Base-by-base conservation (phyloP, 2,888 invertebrate genomes). In the Drosophila helvetica region DNA sequence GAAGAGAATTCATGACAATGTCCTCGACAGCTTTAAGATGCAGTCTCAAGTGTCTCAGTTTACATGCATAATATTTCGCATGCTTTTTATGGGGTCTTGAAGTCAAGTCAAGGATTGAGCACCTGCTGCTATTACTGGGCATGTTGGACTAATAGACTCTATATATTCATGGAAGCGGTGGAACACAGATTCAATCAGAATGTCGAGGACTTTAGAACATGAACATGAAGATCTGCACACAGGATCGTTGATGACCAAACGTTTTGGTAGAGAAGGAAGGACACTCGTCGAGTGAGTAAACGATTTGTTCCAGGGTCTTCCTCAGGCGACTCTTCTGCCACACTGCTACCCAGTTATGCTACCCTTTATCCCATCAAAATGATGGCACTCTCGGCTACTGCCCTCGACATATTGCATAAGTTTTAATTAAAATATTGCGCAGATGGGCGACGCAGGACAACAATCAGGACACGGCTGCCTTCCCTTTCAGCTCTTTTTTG, bases 371-470 rank as follows among this genome's bases (percentile, higher is more conserved):
- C 15, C 22, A 61, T 38, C 42, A 38, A 12, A 19, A 22, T 66
- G 17, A 67, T 65, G 10, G 25, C 22, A 27, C 27, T 51, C 25
- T 18, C 33, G 18, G 30, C 50, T 18, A 15, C 38, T 18, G 48
- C 53, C 25, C 43, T 45, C 42, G 47, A 68, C 53, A 54, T 69
- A 76, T 86, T 78, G 79, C 80, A 88, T 82, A 88, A 90, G 86
- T 91, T 91, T 91, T 91, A 91, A 91, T 91, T 91, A 91, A 91
- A 91, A 91, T 73, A 68, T 57, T 48, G 47, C 52, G 38, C 73
- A 73, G 62, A 62, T 60, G 66, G 58, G 30, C 57, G 15, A 74
- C 30, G 51, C 64, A 33, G 48, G 38, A 64, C 57, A 61, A 51
- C 55, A 70, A 63, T 70, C 69, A 71, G 69, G 71, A 56, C 61